Evolutionary conservation across 2,113 vertebrate species (phyloP), one percentile per base, ranked within the genome.

Genomic region (Myiopsitta monachus): DNA sequence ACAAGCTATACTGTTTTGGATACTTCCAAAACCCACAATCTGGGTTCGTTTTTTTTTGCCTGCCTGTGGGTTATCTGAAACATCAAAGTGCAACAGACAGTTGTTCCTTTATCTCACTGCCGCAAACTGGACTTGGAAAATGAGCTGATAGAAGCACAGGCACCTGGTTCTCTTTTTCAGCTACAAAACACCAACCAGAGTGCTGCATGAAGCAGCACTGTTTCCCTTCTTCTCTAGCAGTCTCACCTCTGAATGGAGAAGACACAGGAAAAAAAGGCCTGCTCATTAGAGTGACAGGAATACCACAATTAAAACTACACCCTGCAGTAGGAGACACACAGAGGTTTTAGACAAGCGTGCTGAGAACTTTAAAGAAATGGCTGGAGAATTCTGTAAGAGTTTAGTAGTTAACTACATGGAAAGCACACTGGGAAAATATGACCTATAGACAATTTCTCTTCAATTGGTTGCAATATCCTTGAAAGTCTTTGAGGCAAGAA

Each of bases 271-370:
- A 22, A 16, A 31, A 19, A 26, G 33, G 24, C 5, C 33, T 28
- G 21, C 11, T 57, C 43, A 1, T 16, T 3, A 1, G 28, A 18
- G 33, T 0, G 15, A 18, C 2, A 24, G n/a, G 10, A 52, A 27
- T 5, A 7, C 13, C 3, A 0, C 4, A 30, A 10, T 2, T 3
- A 1, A 43, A 22, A 2, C 27, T 28, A 3, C 13, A 18, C 41
- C 13, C 19, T 9, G 47, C 49, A 66, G 63, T 14, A 1, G 0
- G 1, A 10, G 36, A 38, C 47, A 16, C 38, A 4, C 6, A 36
- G 7, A 1, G 18, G 9, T 2, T 15, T 18, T 1, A 33, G 7
- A 51, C 38, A 3, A 1, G 4, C 1, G 0, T 3, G 63, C 7
- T 26, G 38, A 39, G 83, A 38, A 75, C 69, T 57, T 30, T 23